These are phyloP conservation scores for Aricia agestis DNA, from an alignment of 1,140 invertebrate species.

Conservation along the genomic window DNA sequence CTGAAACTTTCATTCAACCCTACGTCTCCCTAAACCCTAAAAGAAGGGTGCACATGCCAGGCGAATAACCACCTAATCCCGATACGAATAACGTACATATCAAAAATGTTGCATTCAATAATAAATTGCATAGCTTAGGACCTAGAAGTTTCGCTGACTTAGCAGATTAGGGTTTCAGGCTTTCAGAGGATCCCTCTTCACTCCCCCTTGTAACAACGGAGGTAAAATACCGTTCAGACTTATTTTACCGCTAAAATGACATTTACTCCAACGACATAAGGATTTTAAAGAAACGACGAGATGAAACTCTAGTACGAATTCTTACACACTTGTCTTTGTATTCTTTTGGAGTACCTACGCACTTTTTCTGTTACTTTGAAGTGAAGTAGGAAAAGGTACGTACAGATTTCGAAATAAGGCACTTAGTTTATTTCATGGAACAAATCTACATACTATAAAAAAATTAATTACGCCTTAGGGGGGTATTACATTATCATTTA, in stretches of 20 bases:
- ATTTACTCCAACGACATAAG: not conserved
- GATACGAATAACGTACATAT: not conserved
- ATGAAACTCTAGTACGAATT: too few relatives aligned
- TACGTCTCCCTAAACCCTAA: conserved; percentile 33
- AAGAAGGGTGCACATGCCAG: conserved; percentile 29
- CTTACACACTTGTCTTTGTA: too few relatives aligned
- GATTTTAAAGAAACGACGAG: too few relatives aligned
- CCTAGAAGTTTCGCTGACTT: conserved; percentile 26
- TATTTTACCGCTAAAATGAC: conserved; percentile 5
- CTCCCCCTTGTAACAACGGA: not conserved
- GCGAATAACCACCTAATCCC: conserved; percentile 30
- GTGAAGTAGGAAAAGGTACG: too few relatives aligned
- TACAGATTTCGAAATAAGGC: too few relatives aligned
- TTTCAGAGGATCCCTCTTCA: conserved; percentile 27
- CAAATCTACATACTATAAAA: too few relatives aligned
- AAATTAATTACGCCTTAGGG: too few relatives aligned
- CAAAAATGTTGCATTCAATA: not conserved
- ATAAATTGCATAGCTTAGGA: not conserved
- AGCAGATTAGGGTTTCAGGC: conserved; percentile 25
- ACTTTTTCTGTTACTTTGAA: too few relatives aligned
- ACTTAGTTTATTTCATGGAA: too few relatives aligned
- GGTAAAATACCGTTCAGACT: too few relatives aligned
- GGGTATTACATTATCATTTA: too few relatives aligned
- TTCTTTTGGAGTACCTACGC: too few relatives aligned
- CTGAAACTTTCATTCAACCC: conserved; percentile 60